phyloP scores from a whole-genome alignment of 1,140 invertebrate species.

The Ganaspis sp. region DNA sequence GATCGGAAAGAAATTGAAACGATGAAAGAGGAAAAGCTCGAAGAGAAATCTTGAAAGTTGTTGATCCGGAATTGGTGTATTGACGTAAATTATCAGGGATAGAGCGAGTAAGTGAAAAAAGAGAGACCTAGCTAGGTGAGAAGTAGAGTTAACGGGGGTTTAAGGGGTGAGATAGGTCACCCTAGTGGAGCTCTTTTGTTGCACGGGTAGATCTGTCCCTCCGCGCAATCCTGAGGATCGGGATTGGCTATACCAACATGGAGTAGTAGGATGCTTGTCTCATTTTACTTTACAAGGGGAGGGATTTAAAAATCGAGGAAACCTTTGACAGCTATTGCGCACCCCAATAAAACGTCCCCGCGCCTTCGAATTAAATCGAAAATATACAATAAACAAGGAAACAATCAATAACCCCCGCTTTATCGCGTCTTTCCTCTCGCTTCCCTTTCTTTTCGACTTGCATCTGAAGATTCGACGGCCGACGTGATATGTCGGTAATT shows the following conservation, averaged over 20 bases:
- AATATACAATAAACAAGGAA: constrained; percentile 76
- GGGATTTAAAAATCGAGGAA: constrained; percentile 75
- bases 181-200: constrained; percentile 40
- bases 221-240: constrained; percentile 48
- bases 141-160: constrained; percentile 22
- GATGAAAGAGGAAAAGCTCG: no score
- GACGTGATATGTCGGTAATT: constrained; percentile 75
- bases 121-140: not conserved
- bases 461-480: constrained; percentile 45
- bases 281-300: constrained; percentile 73
- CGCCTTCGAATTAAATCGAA: constrained; percentile 75
- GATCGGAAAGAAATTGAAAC: no score
- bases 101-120: constrained; percentile 7
- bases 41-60: constrained; percentile 50
- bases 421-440: not conserved
- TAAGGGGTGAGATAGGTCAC: constrained; percentile 37
- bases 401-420: constrained; percentile 71
- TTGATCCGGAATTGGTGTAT: constrained; percentile 47
- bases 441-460: constrained; percentile 38
- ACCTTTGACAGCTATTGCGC: constrained; percentile 75
- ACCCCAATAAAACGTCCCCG: constrained; percentile 50
- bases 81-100: constrained; percentile 62
- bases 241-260: constrained; percentile 51
- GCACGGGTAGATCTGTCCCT: constrained; percentile 40
- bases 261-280: constrained; percentile 64